Evolutionary conservation across 1,140 invertebrate genomes (phyloP), one percentile per base, ranked within the genome.

Genomic region (Psilanteris sp.): DNA sequence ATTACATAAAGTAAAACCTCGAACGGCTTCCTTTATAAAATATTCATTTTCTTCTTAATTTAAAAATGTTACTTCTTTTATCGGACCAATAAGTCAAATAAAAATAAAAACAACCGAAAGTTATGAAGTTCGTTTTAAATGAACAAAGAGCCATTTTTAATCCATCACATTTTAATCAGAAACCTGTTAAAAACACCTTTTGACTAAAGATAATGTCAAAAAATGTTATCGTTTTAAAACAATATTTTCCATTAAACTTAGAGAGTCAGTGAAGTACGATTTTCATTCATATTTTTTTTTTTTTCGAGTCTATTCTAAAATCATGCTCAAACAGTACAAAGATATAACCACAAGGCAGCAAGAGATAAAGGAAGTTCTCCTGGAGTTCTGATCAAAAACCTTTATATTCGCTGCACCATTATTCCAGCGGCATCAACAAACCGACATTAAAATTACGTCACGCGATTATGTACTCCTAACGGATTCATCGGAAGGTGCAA

Each of bases 381-480:
- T 2, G 8, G 2, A 46, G 13, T 7, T 16, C 32, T 46, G 41
- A 59, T 59, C 43, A 46, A 57, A 57, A 59, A 68, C 32, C 34
- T 48, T 34, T 41, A 39, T 50, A 41, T 64, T 52, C 44, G 2
- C 18, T 44, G 0, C n/a, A 14, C 26, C 9, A 32, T 20, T 39
- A 41, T 52, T n/a, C 59, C 34, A 16, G 11, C 44, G 36, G 36
- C 44, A 32, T 46, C 44, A 41, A 50, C 43, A 22, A 50, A 20
- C 24, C 44, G 11, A 26, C 64, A 27, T 39, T 48, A 59, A 48
- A 57, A 68, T 70, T 71, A 71, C 55, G 67, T 71, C 67, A 71
- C 48, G 55, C 16, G 55, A 54, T 61, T 71, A 71, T 43, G 55
- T 39, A 29, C 43, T 31, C 0, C 16, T 1, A 26, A 15, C 26